Evolutionary conservation across 2,113 vertebrate species (phyloP).

Genomic region (Cichladusa arquata): DNA sequence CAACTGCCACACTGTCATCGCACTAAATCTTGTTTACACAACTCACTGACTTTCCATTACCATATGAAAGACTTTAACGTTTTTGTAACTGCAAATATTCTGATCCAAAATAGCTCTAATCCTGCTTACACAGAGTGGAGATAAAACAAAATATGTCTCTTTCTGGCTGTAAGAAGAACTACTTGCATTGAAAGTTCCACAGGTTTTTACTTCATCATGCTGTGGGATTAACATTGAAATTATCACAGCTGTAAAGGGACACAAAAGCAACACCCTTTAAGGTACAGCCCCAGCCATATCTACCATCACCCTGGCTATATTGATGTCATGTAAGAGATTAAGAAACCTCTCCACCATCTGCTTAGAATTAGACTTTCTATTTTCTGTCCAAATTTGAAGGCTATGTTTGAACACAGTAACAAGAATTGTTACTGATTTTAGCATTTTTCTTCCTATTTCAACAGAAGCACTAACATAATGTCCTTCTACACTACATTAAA

Average conservation of each 20-base stretch:
- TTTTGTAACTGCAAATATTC: conserved; percentile 41
- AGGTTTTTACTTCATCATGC: neutral
- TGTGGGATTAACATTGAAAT: neutral
- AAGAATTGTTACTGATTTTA: neutral
- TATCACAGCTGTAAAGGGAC: neutral
- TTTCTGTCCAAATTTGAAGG: neutral
- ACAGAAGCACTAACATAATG: neutral
- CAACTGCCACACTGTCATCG: neutral
- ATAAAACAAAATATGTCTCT: neutral
- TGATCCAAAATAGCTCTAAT: conserved; percentile 1
- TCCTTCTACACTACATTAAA: neutral
- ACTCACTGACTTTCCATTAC: conserved; percentile 1
- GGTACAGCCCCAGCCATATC: neutral
- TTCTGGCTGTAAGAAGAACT: neutral
- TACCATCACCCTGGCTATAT: neutral
- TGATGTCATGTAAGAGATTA: accelerated
- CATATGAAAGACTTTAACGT: neutral
- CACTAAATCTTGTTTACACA: conserved; percentile 30
- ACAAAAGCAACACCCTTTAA: neutral
- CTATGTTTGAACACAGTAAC: neutral
- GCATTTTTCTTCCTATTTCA: neutral
- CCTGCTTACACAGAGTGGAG: neutral
- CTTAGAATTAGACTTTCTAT: neutral
- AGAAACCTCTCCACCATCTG: neutral
- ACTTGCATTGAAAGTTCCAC: neutral